These are phyloP conservation scores for Myathropa florea DNA, from an alignment of 2,888 invertebrate species.

Conservation along the genomic window DNA sequence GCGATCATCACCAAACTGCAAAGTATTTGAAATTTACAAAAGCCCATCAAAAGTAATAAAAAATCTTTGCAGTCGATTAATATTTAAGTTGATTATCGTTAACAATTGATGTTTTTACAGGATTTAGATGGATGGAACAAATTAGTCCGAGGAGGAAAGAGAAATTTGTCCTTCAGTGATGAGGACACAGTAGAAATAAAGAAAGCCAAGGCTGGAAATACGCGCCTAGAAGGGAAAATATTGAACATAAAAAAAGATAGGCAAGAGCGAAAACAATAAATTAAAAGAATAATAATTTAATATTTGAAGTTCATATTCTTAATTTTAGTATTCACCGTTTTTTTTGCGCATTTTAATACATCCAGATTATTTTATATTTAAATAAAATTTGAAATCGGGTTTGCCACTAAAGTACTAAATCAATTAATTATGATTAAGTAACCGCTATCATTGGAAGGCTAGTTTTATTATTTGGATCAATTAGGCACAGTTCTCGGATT, in stretches of 20 bases:
- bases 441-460: constrained; percentile 12
- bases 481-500: constrained; percentile 12
- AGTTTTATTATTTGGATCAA: constrained; percentile 14
- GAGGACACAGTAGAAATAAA: constrained; percentile 67
- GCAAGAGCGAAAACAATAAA: constrained; percentile 72
- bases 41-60: constrained; percentile 79
- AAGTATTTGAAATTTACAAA: constrained; percentile 77
- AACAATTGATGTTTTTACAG: constrained; percentile 64
- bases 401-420: constrained; percentile 9
- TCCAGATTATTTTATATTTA: constrained; percentile 13
- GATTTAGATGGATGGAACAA: constrained; percentile 77
- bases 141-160: constrained; percentile 76
- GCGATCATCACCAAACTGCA: constrained; percentile 77
- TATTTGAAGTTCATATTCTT: constrained; percentile 32
- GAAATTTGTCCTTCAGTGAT: constrained; percentile 76
- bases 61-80: background rate
- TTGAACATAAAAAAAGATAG: constrained; percentile 75
- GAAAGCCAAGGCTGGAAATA: constrained; percentile 50
- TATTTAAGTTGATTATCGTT: background rate
- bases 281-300: background rate
- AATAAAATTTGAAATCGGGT: constrained; percentile 4
- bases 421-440: constrained; percentile 10
- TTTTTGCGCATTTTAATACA: constrained; percentile 16
- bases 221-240: constrained; percentile 71
- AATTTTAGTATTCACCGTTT: constrained; percentile 1